Evolutionary conservation across 1,140 invertebrate genomes (phyloP).

Genomic region (Drosophila auraria): DNA sequence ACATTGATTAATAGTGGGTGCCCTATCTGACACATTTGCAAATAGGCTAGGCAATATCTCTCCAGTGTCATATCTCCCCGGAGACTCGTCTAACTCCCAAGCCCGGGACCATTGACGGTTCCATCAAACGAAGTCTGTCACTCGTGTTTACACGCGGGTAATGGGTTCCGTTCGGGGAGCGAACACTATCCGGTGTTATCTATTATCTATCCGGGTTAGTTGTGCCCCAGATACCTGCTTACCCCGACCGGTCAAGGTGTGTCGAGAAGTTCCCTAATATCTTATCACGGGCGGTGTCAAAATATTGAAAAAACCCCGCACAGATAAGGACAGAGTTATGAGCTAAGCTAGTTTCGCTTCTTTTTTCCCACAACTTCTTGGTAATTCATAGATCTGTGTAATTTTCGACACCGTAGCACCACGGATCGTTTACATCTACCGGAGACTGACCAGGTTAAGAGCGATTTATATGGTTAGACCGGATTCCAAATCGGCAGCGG

Average conservation of each 20-base stretch:
- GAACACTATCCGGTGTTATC: constrained; percentile 7
- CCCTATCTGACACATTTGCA: constrained; percentile 34
- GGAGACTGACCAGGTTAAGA: constrained; percentile 5
- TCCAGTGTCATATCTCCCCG: constrained; percentile 13
- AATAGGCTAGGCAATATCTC: constrained; percentile 39
- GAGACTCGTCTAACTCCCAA: constrained; percentile 14
- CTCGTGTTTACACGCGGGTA: constrained; percentile 40
- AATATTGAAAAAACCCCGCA: constrained; percentile 24
- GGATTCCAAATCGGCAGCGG: constrained; percentile 18
- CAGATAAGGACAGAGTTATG: constrained; percentile 5
- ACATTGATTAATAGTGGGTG: constrained; percentile 44
- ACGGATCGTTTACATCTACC: neutral
- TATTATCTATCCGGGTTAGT: constrained; percentile 40
- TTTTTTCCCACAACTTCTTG: neutral
- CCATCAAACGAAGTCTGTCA: constrained; percentile 22
- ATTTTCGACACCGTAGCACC: neutral
- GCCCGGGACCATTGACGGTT: constrained; percentile 19
- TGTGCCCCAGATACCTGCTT: constrained; percentile 2
- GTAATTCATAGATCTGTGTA: neutral
- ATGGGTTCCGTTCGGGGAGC: constrained; percentile 13
- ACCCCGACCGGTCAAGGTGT: constrained; percentile 18
- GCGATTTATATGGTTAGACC: constrained; percentile 7
- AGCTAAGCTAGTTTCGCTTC: neutral
- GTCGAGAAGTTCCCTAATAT: constrained; percentile 12
- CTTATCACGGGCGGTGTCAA: constrained; percentile 30